A percentile compares a stretch with the other conserved stretches of the same genome.
Evolutionary conservation across 2,797 vertebrate species (phyloP).

Genomic region (Leucoraja ocellata): DNA sequence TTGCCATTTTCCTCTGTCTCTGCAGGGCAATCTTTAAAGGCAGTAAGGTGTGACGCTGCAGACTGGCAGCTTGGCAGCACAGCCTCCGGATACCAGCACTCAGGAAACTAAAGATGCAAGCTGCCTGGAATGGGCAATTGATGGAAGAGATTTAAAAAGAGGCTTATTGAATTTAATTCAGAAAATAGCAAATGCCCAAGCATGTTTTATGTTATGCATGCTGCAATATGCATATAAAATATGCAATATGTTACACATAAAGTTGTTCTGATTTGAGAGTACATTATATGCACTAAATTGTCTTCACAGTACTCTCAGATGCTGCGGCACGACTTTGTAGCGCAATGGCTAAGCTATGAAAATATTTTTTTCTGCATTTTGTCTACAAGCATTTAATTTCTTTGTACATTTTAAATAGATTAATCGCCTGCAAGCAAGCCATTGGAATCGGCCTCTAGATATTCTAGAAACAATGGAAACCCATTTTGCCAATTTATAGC

Average conservation of each 20-base stretch:
- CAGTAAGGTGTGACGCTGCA: constrained; percentile 99
- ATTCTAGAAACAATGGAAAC: neutral
- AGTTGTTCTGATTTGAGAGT: neutral
- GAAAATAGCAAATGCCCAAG: neutral
- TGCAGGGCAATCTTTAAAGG: constrained; percentile 99
- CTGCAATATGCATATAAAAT: no score
- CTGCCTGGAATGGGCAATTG: constrained; percentile 30
- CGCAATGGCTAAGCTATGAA: neutral
- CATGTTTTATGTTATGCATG: no score
- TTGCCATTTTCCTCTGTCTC: constrained; percentile 83
- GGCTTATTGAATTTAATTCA: constrained; percentile 9
- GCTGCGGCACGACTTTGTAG: neutral
- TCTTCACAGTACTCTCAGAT: neutral
- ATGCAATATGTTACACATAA: neutral
- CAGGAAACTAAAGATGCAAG: constrained; percentile 53
- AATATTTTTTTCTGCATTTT: neutral
- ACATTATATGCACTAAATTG: neutral
- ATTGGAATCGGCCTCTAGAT: neutral
- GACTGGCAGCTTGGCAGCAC: constrained; percentile 97
- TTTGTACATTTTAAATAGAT: neutral
- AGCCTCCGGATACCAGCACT: constrained; percentile 87
- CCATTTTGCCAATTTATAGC: neutral
- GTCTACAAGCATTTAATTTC: neutral
- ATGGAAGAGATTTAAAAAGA: constrained; percentile 26
- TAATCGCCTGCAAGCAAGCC: neutral